Evolutionary conservation across 2,113 vertebrate genomes (phyloP).

Genomic region (Gobiocypris rarus): DNA sequence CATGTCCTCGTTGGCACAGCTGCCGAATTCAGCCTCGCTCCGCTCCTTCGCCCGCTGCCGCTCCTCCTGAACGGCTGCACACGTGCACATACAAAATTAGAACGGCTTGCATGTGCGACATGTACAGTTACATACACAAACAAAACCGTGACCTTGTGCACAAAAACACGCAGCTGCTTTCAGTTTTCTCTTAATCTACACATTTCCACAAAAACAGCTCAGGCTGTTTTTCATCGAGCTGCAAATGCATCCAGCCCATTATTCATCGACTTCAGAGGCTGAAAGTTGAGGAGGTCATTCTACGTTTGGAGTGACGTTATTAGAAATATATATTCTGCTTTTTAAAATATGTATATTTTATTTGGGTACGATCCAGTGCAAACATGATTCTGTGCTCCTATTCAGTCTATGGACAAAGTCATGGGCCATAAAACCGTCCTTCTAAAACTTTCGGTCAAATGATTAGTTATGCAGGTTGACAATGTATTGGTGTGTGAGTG

Average conservation of each 20-base stretch:
- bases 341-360: constrained; percentile 32
- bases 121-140: constrained; percentile 2
- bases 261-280: constrained; percentile 49
- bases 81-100: constrained; percentile 39
- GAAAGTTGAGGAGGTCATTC: constrained; percentile 38
- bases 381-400: constrained; percentile 41
- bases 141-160: constrained; percentile 21
- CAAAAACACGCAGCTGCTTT: constrained; percentile 48
- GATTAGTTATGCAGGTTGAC: constrained; percentile 45
- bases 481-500: background rate
- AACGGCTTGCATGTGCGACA: constrained; percentile 11
- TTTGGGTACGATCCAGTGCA: constrained; percentile 39
- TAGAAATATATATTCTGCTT: background rate
- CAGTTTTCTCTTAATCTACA: constrained; percentile 49
- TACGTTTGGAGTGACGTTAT: constrained; percentile 27
- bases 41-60: constrained; percentile 93
- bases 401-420: constrained; percentile 33
- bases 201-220: constrained; percentile 42
- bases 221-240: constrained; percentile 51
- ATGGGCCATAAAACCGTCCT: constrained; percentile 22
- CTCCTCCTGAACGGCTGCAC: constrained; percentile 94
- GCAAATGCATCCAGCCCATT: constrained; percentile 31
- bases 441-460: background rate
- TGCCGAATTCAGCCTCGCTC: constrained; percentile 87
- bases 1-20: constrained; percentile 96